Evolutionary conservation across 2,113 vertebrate species (phyloP).

Genomic region (Daubentonia madagascariensis): DNA sequence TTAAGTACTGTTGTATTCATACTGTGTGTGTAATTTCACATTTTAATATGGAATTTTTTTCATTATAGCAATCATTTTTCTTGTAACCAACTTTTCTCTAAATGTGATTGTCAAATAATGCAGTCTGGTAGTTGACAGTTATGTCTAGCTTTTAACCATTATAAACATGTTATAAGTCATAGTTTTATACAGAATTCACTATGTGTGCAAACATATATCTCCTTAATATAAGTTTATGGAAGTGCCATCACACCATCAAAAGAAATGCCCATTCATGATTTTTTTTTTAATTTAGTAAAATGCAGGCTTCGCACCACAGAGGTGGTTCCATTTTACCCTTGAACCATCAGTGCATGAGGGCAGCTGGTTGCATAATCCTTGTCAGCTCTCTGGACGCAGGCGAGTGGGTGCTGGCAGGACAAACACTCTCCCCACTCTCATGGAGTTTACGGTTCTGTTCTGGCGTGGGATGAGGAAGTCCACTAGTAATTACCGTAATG

Average conservation of each 20-base stretch:
- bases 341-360: neutral
- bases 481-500: neutral
- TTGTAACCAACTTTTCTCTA: neutral
- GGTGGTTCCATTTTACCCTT: neutral
- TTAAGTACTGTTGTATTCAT: neutral
- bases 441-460: neutral
- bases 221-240: neutral
- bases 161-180: neutral
- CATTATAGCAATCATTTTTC: neutral
- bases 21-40: neutral
- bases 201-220: neutral
- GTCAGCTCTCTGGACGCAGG: neutral
- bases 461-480: neutral
- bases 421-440: neutral
- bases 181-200: neutral
- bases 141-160: neutral
- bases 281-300: neutral
- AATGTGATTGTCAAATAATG: neutral
- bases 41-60: neutral
- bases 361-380: neutral
- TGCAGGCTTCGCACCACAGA: neutral
- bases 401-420: neutral
- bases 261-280: neutral
- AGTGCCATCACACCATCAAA: neutral
- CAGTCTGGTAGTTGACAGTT: neutral